Evolutionary conservation across 2,888 invertebrate genomes (phyloP), one percentile per base, ranked within the genome.

Genomic region (Alloplasta piceator): DNA sequence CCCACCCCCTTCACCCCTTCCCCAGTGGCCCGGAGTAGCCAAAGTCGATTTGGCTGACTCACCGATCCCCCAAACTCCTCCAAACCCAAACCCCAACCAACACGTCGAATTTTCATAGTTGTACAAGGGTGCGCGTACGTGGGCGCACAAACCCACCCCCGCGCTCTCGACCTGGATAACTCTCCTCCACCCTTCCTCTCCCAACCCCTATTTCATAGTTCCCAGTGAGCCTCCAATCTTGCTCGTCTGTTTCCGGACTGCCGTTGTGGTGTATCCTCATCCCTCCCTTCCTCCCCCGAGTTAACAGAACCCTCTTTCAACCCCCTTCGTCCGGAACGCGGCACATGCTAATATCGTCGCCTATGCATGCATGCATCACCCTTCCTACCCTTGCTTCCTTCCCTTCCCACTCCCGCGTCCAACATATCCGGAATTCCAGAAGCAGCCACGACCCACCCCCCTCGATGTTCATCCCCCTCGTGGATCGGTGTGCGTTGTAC

Each of bases 321-420:
- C 38, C 38, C 55, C 46, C 46, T 67, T 48, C 63, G 9, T 38
- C 26, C 26, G 26, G 46, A 41, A 52, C 52, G 52, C 60, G 50
- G 63, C 76, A 72, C 72, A 76, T 80, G 76, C 76, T 80, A 76
- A 80, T 80, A 76, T 80, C 76, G 68, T 48, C 63, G 60, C 41
- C 26, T 56, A 61, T 71, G 36, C 67, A 55, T 61, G 39, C 71
- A 67, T 63, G 43, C 39, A 26, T 26, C 26, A 26, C 26, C 26
- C 26, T 26, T 26, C 26, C 26, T 26, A 26, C 26, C 26, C 3
- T 26, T 26, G 1, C 26, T 26, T 26, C 26, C 26, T 26, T 26
- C 26, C 26, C 64, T 55, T 56, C 72, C 63, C 9, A 4, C 9
- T 16, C 12, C 41, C 6, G 43, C 63, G 12, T 9, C 36, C 76